Base-by-base conservation (phyloP, 2,888 invertebrate species). In the Dione vanillae region DNA sequence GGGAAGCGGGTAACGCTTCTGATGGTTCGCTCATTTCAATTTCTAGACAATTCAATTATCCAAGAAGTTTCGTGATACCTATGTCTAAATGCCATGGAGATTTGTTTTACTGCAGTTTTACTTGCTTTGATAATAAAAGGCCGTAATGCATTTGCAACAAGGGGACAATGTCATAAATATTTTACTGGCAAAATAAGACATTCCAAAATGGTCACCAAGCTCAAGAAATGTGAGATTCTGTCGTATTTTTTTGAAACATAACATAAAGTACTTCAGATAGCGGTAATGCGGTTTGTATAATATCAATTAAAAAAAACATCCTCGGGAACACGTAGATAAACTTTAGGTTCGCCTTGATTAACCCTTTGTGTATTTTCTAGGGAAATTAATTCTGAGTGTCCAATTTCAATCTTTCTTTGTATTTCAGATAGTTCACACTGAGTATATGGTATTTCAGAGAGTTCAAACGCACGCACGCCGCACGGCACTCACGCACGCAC, bases 11-110 rank as follows among this genome's bases (percentile, higher is more conserved):
- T 0, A 85, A 7, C 0, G 82, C 74, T 62, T 82, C 79, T 11
- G 76, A 74, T 11, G 86, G 85, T 73, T 85, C 86, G 76, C 86
- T 79, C 41, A 86, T 74, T 67, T 85, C 80, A 41, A 84, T 84
- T 71, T 86, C 84, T 10, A 86, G 71, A 56, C 85, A 87, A 58
- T n/a, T 86, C 85, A 52, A 85, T 83, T 3, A 87, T 85, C 41
- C 80, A 80, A 65, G 59, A 77, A 0, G 82, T 79, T n/a, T 80
- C 72, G 19, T 76, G 0, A 74, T 78, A 80, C 65, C 76, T 79
- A 64, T 79, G 76, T 20, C 78, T 78, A 65, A 80, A 80, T n/a
- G 79, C 74, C 67, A 78, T 79, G 5, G 79, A 71, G 54, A 43
- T 77, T 2, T 35, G 69, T 74, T 73, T 77, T 49, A 74, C 73